A percentile compares a stretch with the other conserved stretches of the same genome.
phyloP scores from a whole-genome alignment of 2,888 invertebrate species.

The Protodeltote pygarga region DNA sequence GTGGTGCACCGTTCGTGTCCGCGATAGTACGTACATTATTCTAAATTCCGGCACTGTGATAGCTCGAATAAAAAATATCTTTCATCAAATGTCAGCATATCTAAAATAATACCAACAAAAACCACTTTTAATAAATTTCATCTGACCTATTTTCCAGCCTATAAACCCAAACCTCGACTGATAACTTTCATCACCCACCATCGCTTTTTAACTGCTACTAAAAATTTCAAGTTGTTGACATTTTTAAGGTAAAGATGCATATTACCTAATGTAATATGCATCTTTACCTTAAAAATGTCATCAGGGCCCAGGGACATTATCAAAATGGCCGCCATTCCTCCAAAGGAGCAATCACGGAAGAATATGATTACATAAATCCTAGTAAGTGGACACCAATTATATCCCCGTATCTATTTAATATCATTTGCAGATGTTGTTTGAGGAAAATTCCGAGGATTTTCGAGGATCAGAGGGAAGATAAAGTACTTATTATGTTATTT shows the following conservation, averaged over 20 bases:
- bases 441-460: slow-evolving; percentile 24
- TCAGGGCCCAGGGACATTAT: slow-evolving; percentile 53
- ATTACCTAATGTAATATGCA: slow-evolving; percentile 57
- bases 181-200: neutral
- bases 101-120: too few relatives aligned
- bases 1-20: too few relatives aligned
- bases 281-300: slow-evolving; percentile 62
- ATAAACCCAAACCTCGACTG: too few relatives aligned
- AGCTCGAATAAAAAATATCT: too few relatives aligned
- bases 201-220: slow-evolving; percentile 4
- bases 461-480: slow-evolving; percentile 10
- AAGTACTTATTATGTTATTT: neutral
- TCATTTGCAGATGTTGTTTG: slow-evolving; percentile 15
- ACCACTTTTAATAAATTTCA: too few relatives aligned
- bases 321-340: slow-evolving; percentile 47
- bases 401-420: slow-evolving; percentile 39
- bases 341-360: slow-evolving; percentile 37
- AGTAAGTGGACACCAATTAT: slow-evolving; percentile 50
- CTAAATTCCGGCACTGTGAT: too few relatives aligned
- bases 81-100: too few relatives aligned
- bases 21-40: too few relatives aligned
- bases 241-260: slow-evolving; percentile 58
- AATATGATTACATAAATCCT: slow-evolving; percentile 47
- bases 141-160: too few relatives aligned
- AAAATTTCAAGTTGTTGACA: slow-evolving; percentile 55